Conservation (phyloP, 92 coral and sea anemone species). For the Pocillopora meandrina region DNA sequence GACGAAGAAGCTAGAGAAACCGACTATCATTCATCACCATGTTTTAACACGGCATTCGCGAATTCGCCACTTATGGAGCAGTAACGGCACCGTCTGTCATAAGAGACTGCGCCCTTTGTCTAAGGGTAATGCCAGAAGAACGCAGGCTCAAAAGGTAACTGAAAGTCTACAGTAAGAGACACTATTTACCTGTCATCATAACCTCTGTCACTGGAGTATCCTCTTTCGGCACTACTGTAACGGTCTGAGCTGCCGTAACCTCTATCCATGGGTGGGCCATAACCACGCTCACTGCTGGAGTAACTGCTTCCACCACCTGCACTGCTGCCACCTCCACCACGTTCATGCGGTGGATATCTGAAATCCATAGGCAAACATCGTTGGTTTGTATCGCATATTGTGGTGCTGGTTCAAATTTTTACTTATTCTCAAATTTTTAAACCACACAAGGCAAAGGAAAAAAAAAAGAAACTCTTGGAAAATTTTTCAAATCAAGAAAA, state of each 20-base stretch:
- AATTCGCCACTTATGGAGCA: neutral
- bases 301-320: constrained; percentile 40
- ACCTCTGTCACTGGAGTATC: constrained; percentile 32
- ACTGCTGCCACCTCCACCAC: constrained; percentile 35
- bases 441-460: too few species aligned
- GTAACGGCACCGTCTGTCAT: neutral
- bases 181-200: constrained; percentile 29
- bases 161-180: neutral
- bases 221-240: constrained; percentile 52
- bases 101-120: neutral
- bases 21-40: neutral
- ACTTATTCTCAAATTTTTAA: too few species aligned
- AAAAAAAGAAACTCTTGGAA: too few species aligned
- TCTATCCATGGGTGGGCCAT: constrained; percentile 77
- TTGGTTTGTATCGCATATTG: too few species aligned
- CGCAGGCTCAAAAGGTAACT: neutral
- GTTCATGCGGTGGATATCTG: constrained; percentile 81
- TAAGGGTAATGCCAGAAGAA: neutral
- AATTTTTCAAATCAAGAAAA: too few species aligned
- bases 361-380: constrained; percentile 17
- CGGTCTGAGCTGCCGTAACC: constrained; percentile 62
- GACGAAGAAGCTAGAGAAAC: neutral
- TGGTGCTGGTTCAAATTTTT: too few species aligned
- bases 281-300: constrained; percentile 76
- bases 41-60: neutral